A percentile compares a stretch with the other conserved stretches of the same genome.
Evolutionary conservation across 2,113 vertebrate genomes (phyloP).

Genomic region (Canis aureus): DNA sequence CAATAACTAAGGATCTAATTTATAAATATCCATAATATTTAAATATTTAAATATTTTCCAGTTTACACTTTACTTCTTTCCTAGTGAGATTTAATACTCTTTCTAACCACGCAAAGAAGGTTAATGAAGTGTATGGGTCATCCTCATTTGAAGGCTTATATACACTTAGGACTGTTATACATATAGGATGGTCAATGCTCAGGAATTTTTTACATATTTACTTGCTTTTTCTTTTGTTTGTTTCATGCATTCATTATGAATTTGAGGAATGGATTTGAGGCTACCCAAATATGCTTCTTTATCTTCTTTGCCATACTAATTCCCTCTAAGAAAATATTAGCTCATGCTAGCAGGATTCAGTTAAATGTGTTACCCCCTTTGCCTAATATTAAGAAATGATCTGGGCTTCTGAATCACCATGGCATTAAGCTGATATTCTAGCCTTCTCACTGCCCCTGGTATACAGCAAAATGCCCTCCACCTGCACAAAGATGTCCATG

Average conservation of each 20-base stretch:
- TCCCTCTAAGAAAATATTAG: background rate
- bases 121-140: background rate
- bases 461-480: background rate
- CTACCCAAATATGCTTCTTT: background rate
- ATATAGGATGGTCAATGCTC: background rate
- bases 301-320: background rate
- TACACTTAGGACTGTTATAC: background rate
- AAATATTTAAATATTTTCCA: background rate
- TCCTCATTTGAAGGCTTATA: background rate
- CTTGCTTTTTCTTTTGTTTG: background rate
- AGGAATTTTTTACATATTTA: background rate
- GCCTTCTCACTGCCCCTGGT: background rate
- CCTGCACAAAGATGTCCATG: background rate
- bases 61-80: background rate
- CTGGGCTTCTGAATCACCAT: background rate
- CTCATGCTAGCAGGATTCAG: background rate
- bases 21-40: background rate
- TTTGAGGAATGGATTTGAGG: background rate
- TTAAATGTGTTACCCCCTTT: background rate
- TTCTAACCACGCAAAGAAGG: background rate
- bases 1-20: background rate
- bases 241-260: background rate
- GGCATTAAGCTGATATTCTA: background rate
- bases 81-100: background rate
- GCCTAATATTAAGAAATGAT: background rate